These are phyloP conservation scores for Platycnemis pennipes DNA, from an alignment of 2,888 invertebrate species.

Conservation along the genomic window DNA sequence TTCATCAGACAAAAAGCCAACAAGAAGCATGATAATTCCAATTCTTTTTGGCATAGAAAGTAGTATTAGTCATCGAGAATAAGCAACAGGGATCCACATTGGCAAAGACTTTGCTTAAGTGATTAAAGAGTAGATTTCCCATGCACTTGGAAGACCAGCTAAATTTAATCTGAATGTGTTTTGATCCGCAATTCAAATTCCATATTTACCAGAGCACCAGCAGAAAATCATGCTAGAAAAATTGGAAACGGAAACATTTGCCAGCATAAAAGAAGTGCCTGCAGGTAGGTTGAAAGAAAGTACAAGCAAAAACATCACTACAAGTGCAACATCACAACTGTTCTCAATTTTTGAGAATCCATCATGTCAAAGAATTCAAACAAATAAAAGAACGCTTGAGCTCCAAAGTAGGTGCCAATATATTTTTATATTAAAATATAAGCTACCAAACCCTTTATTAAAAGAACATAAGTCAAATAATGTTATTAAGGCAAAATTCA, in stretches of 20 bases:
- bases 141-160: background rate
- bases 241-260: background rate
- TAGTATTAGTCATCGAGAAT: background rate
- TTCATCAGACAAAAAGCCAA: background rate
- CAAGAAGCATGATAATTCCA: background rate
- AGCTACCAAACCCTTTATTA: background rate
- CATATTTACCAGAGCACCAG: background rate
- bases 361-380: background rate
- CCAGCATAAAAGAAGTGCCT: background rate
- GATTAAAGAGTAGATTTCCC: background rate
- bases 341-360: background rate
- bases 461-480: background rate
- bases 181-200: background rate
- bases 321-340: background rate
- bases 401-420: background rate
- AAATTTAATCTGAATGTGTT: background rate
- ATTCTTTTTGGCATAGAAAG: background rate
- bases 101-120: background rate
- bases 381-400: no score
- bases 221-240: background rate
- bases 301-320: no score
- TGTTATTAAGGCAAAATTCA: background rate
- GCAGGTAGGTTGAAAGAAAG: background rate
- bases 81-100: background rate
- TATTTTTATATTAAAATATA: background rate